These are phyloP conservation scores for Drosophila maculinotata DNA, from an alignment of 2,888 invertebrate species.

Conservation along the genomic window DNA sequence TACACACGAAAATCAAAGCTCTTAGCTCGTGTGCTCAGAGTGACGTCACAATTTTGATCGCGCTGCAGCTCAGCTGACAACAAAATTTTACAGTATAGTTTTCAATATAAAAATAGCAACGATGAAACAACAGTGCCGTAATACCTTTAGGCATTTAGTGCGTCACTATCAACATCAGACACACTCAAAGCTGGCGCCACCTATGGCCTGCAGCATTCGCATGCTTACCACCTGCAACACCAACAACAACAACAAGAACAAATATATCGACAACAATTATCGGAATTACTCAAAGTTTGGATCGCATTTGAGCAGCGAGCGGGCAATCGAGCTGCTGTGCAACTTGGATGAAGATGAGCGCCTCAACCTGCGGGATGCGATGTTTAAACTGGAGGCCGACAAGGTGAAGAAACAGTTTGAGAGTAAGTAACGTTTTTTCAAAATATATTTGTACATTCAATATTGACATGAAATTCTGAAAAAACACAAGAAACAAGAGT, in stretches of 20 bases:
- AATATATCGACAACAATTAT: too few relatives aligned
- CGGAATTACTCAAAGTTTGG: conserved; percentile 64
- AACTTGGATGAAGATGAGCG: conserved; percentile 91
- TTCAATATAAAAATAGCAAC: conserved; percentile 12
- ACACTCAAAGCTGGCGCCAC: conserved; percentile 10
- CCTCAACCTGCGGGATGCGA: conserved; percentile 88
- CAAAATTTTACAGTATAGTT: conserved; percentile 8
- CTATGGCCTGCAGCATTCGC: conserved; percentile 11
- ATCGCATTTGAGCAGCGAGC: conserved; percentile 86
- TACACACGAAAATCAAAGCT: conserved; percentile 3
- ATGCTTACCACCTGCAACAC: conserved; percentile 19
- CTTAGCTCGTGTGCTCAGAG: conserved; percentile 1
- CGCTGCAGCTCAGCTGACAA: neutral
- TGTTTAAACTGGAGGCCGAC: conserved; percentile 91
- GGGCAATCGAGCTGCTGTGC: conserved; percentile 90
- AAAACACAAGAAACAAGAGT: too few relatives aligned
- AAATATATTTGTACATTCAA: too few relatives aligned
- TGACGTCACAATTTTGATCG: conserved; percentile 58
- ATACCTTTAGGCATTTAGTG: conserved; percentile 41
- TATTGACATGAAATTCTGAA: too few relatives aligned
- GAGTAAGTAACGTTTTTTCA: conserved; percentile 86
- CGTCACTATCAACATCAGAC: conserved; percentile 35
- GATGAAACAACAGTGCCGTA: conserved; percentile 49
- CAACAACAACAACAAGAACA: conserved; percentile 8
- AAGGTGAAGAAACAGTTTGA: conserved; percentile 91